Base-by-base conservation (phyloP, 2,888 invertebrate genomes). In the Tetrapedia diversipes region DNA sequence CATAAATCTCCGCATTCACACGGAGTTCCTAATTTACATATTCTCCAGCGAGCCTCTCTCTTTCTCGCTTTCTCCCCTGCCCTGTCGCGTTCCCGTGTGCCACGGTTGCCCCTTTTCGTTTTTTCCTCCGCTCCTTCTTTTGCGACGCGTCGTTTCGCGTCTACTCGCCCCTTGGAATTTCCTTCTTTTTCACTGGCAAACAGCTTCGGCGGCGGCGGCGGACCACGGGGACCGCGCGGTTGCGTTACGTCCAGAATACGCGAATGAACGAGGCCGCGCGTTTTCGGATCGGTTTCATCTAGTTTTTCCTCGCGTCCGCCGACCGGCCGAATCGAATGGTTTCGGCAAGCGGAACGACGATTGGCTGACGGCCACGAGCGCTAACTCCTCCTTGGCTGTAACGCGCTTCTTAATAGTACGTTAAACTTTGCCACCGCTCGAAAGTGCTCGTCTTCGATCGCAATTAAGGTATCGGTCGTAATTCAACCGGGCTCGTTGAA, bases 1-100 rank as follows among this genome's bases (percentile, higher is more conserved):
- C 90, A 91, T 92, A 91, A 92, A 92, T 92, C 91, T 91, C 90
- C 89, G 91, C 90, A 91, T 92, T 92, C 91, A 92, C 91, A 91
- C 91, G 90, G 86, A 88, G 90, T 90, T 91, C 89, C 91, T 91
- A 91, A 91, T 92, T 91, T 91, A 91, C 92, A 91, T 92, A 91
- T 90, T 88, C 90, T 86, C 79, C 84, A 54, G 39, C 81, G 83
- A 83, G 80, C 74, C 78, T 71, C 79, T 81, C 83, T 74, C 86
- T 71, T 70, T 56, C 74, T 45, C 56, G 22, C 14, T 56, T 37
- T 37, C 56, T 56, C 57, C 27, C 39, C 14, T 24, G 56, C 60
- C 68, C 72, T 2, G 32, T 39, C 57, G 49, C 66, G 60, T 60
- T 32, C 43, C 34, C 51, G 24, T 39, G 41, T 37, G 45, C 32